Conservation (phyloP, 2,113 vertebrate species). For the Antechinus stuartii region DNA sequence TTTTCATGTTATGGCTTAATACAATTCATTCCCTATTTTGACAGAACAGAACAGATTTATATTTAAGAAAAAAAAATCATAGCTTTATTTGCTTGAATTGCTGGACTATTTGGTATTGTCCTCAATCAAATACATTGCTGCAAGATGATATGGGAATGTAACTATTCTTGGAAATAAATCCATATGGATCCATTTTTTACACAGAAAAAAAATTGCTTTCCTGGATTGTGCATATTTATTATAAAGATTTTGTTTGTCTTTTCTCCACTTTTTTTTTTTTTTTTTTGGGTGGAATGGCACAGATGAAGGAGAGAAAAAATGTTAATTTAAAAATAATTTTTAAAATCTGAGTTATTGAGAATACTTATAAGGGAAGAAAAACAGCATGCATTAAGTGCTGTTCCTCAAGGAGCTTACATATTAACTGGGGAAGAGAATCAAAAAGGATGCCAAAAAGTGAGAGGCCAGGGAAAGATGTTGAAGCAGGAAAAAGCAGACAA, state of each 20-base stretch:
- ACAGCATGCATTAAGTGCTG: neutral
- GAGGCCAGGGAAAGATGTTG: neutral
- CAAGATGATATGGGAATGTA: neutral
- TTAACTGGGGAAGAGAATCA: neutral
- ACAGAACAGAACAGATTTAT: neutral
- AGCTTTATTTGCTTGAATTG: neutral
- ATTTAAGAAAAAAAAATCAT: neutral
- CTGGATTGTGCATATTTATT: neutral
- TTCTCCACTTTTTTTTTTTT: neutral
- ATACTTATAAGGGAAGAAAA: neutral
- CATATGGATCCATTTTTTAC: neutral
- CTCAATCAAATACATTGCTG: neutral
- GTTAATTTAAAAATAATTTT: neutral
- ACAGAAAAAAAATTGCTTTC: neutral
- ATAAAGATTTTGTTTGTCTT: neutral
- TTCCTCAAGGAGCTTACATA: neutral
- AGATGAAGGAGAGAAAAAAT: neutral
- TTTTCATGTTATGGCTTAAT: neutral
- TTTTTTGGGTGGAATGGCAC: no score
- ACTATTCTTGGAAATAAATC: neutral
- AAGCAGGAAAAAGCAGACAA: neutral
- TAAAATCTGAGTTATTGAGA: neutral
- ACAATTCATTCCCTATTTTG: neutral
- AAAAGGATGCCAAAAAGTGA: neutral
- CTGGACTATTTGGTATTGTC: neutral